Evolutionary conservation across 2,113 vertebrate species (phyloP).

Genomic region (Miniopterus natalensis): DNA sequence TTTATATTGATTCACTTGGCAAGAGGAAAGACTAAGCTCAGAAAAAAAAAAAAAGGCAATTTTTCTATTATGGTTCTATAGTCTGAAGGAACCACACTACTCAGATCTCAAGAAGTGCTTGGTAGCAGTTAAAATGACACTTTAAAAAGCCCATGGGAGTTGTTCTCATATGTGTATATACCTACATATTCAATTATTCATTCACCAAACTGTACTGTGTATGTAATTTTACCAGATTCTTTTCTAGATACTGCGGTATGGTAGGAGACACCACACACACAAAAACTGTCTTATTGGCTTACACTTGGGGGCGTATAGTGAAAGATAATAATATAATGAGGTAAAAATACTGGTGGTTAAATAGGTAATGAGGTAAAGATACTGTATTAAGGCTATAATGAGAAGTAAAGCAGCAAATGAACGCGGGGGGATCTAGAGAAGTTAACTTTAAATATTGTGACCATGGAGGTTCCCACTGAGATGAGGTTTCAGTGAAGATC

Average conservation of each 20-base stretch:
- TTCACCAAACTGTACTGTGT: background rate
- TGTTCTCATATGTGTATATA: background rate
- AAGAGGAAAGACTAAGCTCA: conserved; percentile 10
- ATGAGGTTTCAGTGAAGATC: background rate
- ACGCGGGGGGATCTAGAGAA: background rate
- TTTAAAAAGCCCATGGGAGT: background rate
- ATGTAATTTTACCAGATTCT: background rate
- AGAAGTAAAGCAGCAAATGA: background rate
- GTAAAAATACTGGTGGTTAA: background rate
- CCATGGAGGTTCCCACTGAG: background rate
- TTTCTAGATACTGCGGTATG: background rate
- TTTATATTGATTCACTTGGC: conserved; percentile 37
- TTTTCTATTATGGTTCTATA: background rate
- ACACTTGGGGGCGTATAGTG: accelerated
- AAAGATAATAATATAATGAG: background rate
- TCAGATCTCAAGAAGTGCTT: background rate
- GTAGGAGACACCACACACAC: background rate
- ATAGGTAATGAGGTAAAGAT: background rate
- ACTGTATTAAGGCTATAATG: background rate
- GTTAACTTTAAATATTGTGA: background rate
- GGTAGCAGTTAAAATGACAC: background rate
- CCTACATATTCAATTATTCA: background rate
- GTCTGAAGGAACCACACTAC: background rate
- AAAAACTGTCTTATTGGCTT: background rate
- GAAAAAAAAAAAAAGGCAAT: background rate